Evolutionary conservation across 2,113 vertebrate species (phyloP).

Genomic region (Tenrec ecaudatus): DNA sequence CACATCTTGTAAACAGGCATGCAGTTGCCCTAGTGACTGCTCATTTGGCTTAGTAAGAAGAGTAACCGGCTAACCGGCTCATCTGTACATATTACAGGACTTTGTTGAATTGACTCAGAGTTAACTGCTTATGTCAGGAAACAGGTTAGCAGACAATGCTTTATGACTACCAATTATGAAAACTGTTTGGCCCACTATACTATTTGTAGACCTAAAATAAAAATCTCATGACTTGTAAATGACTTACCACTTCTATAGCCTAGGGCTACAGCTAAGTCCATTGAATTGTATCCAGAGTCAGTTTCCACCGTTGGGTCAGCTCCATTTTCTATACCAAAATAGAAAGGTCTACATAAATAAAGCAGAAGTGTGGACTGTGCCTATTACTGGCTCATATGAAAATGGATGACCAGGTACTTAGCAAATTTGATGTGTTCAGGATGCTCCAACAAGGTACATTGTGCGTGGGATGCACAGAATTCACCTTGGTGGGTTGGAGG

Average conservation of each 20-base stretch:
- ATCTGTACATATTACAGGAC: constrained; percentile 21
- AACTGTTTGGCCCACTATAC: neutral
- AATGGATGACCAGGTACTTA: neutral
- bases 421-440: neutral
- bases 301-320: constrained; percentile 98
- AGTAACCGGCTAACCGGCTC: constrained; percentile 26
- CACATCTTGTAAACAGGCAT: neutral
- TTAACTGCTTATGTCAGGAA: neutral
- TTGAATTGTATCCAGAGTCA: constrained; percentile 97
- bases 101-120: neutral
- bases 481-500: neutral
- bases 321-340: constrained; percentile 91
- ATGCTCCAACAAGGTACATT: neutral
- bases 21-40: neutral
- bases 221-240: neutral
- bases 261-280: constrained; percentile 98
- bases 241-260: constrained; percentile 95
- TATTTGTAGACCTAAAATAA: neutral
- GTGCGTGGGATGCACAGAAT: neutral
- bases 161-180: neutral
- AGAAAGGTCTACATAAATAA: constrained; percentile 61
- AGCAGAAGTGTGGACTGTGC: neutral
- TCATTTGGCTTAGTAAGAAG: constrained; percentile 44
- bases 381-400: neutral
- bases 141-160: neutral